Evolutionary conservation across 2,113 vertebrate genomes (phyloP), one percentile per base, ranked within the genome.

Genomic region (Phrynosoma platyrhinos): DNA sequence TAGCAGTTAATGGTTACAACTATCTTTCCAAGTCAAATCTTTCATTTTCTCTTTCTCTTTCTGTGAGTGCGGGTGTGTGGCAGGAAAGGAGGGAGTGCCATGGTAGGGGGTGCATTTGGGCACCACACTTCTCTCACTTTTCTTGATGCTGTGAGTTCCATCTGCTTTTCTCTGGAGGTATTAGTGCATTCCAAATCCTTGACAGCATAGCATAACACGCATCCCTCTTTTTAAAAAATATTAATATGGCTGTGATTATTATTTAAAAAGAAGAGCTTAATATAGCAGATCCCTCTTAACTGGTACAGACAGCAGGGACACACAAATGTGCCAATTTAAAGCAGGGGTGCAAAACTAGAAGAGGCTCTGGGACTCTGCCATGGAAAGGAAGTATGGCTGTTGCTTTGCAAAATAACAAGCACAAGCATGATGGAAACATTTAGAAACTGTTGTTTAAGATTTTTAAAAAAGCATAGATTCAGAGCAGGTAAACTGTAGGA

Each of bases 1-100:
- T 87, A 80, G 85, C 85, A 40, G 81, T 84, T 83, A 83, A 90
- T 74, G 69, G 85, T 53, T 87, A 84, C 89, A 84, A 64, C 66
- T 79, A 62, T 75, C 85, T 79, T 87, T 79, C 79, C 85, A 87
- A 80, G 85, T 79, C 55, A 84, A 52, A 27, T n/a, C 68, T 62
- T 40, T 20, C 21, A 3, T 77, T 47, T 68, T 30, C 40, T 32
- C 53, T 40, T 27, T 42, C 72, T 3, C 12, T 40, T 25, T 36
- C 13, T 30, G 68, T 47, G 8, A 36, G 1, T 47, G 27, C 79
- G 25, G n/a, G 36, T 42, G 47, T 69, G 40, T 52, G 71, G 40
- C 21, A 21, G 83, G 30, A 20, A 27, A 55, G 78, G 21, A 4
- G 64, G 42, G 30, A 20, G 32, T 53, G n/a, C 13, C 53, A 27